Evolutionary conservation across 2,797 vertebrate species (phyloP), one percentile per base, ranked within the genome.

Genomic region (Philypnodon macrostomus): DNA sequence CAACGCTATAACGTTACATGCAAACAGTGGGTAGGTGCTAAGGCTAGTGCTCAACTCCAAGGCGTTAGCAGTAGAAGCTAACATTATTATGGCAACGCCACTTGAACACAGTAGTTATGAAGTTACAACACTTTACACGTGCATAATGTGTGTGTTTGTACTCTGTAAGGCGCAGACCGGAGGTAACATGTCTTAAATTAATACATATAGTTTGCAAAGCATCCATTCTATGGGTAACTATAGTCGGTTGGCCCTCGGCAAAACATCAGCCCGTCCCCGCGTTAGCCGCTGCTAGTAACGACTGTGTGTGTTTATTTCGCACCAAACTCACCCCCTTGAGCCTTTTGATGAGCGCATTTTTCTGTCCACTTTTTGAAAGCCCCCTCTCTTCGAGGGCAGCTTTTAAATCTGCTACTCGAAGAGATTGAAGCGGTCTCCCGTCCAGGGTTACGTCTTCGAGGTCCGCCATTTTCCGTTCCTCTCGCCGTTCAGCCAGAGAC

Each of bases 371-470:
- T 83, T 96, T 96, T 21, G 91, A 88, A 18, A 96, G 87, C 29
- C 93, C 93, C 52, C 94, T 89, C 61, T 95, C 91, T 70, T 95
- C 93, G 40, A 96, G 81, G 16, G 94, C 94, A 58, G 92, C 91
- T 82, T 95, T 94, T 56, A 96, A 81, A 81, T 96, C 94, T 59
- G 94, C 94, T 40, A 96, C 94, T 66, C 94, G 91, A 61, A 96
- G 90, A 75, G 92, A 91, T 84, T 96, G 93, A 63, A 96, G 92
- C 89, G 92, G 92, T 90, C 91, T 94, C 88, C 94, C 94, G 90
- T 96, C 93, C 88, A 96, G 91, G 89, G 92, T 95, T 87, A 96
- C 94, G 89, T 96, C 94, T 91, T 96, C 94, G 87, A 94, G 92
- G 81, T 96, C 94, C 92, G 94, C 93, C 94, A 96, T 96, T 91